Evolutionary conservation across 30 jellyfish, hydroid and myxozoan species (phyloP).

Genomic region (Phacellophora camtschatica): DNA sequence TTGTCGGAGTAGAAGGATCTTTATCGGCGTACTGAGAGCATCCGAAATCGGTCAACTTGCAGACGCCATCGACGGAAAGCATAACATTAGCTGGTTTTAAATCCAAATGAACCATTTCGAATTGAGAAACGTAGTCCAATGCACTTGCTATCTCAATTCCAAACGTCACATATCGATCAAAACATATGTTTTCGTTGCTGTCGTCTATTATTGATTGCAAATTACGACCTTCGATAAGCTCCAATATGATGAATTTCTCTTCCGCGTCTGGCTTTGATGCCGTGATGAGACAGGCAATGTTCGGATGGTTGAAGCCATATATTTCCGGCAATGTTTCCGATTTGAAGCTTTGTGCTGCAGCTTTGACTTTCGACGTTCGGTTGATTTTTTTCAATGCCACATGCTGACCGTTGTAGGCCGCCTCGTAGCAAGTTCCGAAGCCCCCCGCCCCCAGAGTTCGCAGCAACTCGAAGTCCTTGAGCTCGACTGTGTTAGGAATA

Average conservation of each 20-base stretch:
- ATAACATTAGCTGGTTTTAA: constrained; percentile 86
- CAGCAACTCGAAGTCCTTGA: constrained; percentile 48
- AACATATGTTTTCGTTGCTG: constrained; percentile 13
- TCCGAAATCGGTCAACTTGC: constrained; percentile 90
- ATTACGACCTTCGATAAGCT: constrained; percentile 77
- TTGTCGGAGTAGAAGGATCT: constrained; percentile 53
- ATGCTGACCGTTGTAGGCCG: constrained; percentile 32
- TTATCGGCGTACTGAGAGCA: constrained; percentile 71
- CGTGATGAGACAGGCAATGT: constrained; percentile 59
- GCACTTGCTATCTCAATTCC: constrained; percentile 75
- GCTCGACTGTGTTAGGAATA: background rate
- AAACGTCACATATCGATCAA: constrained; percentile 12
- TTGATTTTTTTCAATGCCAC: constrained; percentile 77
- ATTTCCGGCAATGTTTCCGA: constrained; percentile 75
- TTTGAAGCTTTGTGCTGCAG: constrained; percentile 74
- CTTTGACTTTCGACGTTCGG: constrained; percentile 74
- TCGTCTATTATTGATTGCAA: constrained; percentile 72
- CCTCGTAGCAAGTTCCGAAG: constrained; percentile 95
- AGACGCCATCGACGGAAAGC: constrained; percentile 60
- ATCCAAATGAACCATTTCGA: constrained; percentile 73
- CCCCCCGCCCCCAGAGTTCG: constrained; percentile 90
- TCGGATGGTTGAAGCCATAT: constrained; percentile 53
- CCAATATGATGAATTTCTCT: constrained; percentile 56
- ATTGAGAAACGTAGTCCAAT: constrained; percentile 57
- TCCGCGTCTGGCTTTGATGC: constrained; percentile 55